A percentile compares a stretch with the other conserved stretches of the same genome.
Conservation (phyloP, 1,140 invertebrate species). For the Pomacea maculata region DNA sequence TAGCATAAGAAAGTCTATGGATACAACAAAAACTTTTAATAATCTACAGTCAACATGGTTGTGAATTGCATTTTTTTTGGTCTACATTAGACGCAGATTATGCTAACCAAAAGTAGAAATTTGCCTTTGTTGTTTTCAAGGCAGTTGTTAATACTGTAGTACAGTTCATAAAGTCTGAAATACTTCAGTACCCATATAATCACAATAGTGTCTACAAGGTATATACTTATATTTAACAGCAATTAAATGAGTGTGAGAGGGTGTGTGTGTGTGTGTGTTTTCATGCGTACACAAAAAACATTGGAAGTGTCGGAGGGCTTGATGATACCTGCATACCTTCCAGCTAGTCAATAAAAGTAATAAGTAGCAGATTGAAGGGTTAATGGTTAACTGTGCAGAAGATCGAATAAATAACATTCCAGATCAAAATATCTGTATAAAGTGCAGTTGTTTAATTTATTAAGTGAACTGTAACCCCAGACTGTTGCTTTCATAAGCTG, state of each 20-base stretch:
- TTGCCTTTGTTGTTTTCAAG: background rate
- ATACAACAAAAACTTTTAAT: background rate
- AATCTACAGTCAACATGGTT: background rate
- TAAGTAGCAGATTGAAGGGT: background rate
- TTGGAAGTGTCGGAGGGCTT: background rate
- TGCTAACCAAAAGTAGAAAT: background rate
- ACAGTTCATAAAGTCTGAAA: background rate
- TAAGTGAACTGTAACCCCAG: too few relatives aligned
- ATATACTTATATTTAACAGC: background rate
- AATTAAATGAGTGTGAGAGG: background rate
- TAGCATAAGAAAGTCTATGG: background rate
- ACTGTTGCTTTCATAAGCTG: too few relatives aligned
- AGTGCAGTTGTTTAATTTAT: too few relatives aligned
- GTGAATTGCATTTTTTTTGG: background rate
- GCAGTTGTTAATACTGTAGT: background rate
- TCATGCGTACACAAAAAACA: background rate
- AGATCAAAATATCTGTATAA: background rate
- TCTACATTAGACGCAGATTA: background rate
- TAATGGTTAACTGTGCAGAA: background rate
- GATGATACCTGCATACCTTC: background rate
- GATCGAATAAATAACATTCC: background rate
- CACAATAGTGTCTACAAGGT: background rate
- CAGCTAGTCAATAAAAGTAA: background rate
- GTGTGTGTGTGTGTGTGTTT: constrained; percentile 5
- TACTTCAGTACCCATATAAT: background rate